Conservation (phyloP, 2,888 invertebrate genomes). For the Agonopterix arenella region DNA sequence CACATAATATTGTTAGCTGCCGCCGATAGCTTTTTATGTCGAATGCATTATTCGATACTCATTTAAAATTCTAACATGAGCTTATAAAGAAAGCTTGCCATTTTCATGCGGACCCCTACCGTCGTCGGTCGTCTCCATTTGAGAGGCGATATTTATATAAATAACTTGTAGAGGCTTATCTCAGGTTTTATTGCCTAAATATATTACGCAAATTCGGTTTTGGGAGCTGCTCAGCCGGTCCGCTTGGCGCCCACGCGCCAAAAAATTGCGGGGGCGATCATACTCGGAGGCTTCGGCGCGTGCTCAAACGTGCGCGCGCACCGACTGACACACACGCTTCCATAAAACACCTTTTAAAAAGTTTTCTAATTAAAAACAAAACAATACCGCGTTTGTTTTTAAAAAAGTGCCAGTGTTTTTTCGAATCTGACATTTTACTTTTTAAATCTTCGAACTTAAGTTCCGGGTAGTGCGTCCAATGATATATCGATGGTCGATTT, state of each 20-base stretch:
- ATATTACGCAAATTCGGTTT: conserved; percentile 70
- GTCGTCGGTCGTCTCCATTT: conserved; percentile 49
- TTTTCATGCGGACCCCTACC: conserved; percentile 66
- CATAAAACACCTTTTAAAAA: conserved; percentile 21
- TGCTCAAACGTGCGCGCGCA: conserved; percentile 68
- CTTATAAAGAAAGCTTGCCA: conserved; percentile 72
- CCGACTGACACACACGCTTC: conserved; percentile 53
- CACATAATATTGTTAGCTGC: conserved; percentile 74
- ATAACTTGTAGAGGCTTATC: conserved; percentile 2
- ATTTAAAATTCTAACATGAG: conserved; percentile 76
- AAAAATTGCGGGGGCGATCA: conserved; percentile 67
- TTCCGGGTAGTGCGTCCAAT: conserved; percentile 35
- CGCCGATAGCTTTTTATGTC: conserved; percentile 72
- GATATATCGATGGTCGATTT: conserved; percentile 44
- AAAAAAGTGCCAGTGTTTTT: conserved; percentile 15
- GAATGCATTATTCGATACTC: conserved; percentile 76
- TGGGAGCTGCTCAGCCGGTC: conserved; percentile 40
- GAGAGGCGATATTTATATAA: conserved; percentile 3
- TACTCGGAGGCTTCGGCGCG: conserved; percentile 60
- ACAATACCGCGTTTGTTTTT: conserved; percentile 23
- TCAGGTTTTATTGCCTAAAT: conserved; percentile 46
- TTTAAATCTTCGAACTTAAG: conserved; percentile 15
- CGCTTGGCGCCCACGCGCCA: conserved; percentile 60
- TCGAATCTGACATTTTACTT: conserved; percentile 21
- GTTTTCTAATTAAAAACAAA: conserved; percentile 31